Conservation (phyloP, 2,113 vertebrate genomes). For the Lutjanus erythropterus region DNA sequence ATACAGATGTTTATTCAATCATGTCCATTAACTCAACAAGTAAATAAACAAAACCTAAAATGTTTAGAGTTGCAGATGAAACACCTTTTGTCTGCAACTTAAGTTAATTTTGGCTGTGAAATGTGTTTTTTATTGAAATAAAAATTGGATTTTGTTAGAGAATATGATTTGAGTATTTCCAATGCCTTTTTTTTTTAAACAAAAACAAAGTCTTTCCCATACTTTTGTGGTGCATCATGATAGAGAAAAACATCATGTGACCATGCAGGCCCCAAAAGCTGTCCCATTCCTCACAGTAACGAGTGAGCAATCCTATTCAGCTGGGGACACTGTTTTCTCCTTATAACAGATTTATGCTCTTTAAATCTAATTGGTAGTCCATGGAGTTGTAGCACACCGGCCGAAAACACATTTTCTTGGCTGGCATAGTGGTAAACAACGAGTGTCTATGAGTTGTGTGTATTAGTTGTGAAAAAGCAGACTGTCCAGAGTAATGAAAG, state of each 20-base stretch:
- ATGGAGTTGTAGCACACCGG: conserved; percentile 27
- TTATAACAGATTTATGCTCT: conserved; percentile 77
- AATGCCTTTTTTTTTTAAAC: too few species aligned
- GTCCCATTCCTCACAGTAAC: conserved; percentile 68
- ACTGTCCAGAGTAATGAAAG: background rate
- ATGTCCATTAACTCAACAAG: background rate
- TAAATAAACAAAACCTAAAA: background rate
- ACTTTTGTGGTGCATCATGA: conserved; percentile 35
- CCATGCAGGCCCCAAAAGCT: conserved; percentile 46
- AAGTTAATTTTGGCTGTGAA: too few species aligned
- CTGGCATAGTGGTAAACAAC: conserved; percentile 26
- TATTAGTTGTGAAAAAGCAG: too few species aligned
- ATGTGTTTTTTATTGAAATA: background rate
- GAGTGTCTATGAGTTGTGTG: background rate
- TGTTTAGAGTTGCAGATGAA: background rate
- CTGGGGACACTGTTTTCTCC: conserved; percentile 49
- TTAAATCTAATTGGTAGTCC: conserved; percentile 75
- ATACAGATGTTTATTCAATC: background rate
- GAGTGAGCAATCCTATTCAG: conserved; percentile 60
- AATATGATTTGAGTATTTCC: background rate
- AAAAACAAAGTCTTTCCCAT: conserved; percentile 9
- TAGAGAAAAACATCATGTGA: conserved; percentile 71
- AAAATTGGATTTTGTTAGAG: background rate
- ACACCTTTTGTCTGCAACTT: background rate
- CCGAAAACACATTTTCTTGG: conserved; percentile 35